Percentiles rank a stretch among this genome's conserved stretches.
These are phyloP conservation scores for Zosterops japonicus DNA, from an alignment of 2,113 vertebrate genomes.

Conservation along the genomic window DNA sequence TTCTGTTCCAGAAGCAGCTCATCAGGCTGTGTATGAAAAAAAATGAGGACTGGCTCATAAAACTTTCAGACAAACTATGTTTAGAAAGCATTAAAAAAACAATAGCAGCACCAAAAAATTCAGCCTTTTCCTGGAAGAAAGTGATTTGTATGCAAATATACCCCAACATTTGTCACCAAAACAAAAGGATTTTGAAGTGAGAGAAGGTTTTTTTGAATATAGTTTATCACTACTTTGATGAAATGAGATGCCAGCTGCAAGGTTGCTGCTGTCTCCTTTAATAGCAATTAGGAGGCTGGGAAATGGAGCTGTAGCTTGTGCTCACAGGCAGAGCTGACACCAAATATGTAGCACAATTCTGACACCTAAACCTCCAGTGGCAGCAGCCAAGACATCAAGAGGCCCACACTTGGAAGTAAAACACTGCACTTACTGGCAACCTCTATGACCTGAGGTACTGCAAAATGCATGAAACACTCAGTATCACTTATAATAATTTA, in stretches of 20 bases:
- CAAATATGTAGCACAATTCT: background rate
- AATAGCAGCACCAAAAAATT: background rate
- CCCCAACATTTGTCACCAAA: slow-evolving; percentile 54
- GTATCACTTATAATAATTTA: background rate
- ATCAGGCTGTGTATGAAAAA: slow-evolving; percentile 53
- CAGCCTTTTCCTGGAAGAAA: slow-evolving; percentile 48
- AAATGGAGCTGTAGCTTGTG: background rate
- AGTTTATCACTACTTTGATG: slow-evolving; percentile 51
- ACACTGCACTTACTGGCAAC: background rate
- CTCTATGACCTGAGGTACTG: background rate
- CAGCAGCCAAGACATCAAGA: background rate
- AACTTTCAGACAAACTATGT: slow-evolving; percentile 54
- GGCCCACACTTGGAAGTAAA: background rate
- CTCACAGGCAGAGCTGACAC: slow-evolving; percentile 46
- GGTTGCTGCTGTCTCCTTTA: slow-evolving; percentile 54
- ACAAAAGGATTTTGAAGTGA: slow-evolving; percentile 39
- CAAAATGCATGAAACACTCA: slow-evolving; percentile 7
- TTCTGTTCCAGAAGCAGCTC: slow-evolving; percentile 60
- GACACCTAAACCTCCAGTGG: slow-evolving; percentile 37
- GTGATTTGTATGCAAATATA: slow-evolving; percentile 70
- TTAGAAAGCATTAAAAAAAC: slow-evolving; percentile 30
- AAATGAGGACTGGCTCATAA: slow-evolving; percentile 52
- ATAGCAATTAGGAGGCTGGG: slow-evolving; percentile 33
- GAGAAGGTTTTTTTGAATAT: slow-evolving; percentile 41
- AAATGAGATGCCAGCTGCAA: slow-evolving; percentile 42